Percentiles rank a stretch among this genome's conserved stretches.
Conservation (phyloP, 2,797 vertebrate genomes). For the Platyrinchus mystaceus region DNA sequence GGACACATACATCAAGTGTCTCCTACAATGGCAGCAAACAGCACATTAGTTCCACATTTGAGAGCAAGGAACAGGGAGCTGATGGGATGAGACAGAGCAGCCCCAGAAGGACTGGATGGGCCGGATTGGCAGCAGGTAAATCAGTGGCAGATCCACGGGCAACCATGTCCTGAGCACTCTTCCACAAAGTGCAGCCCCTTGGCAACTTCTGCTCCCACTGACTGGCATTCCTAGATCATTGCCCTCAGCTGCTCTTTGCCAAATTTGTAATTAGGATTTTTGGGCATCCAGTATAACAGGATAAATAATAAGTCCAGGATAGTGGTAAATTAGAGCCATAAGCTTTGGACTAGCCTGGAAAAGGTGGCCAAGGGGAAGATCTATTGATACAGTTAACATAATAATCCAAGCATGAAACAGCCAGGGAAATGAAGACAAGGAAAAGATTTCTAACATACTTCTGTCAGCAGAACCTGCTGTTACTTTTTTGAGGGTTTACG, state of each 20-base stretch:
- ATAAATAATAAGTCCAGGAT: neutral
- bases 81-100: neutral
- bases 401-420: constrained; percentile 39
- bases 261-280: neutral
- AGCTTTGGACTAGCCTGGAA: constrained; percentile 2
- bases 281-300: neutral
- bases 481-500: neutral
- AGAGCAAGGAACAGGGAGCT: neutral
- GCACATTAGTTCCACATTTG: fast-evolving
- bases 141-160: neutral
- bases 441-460: constrained; percentile 18
- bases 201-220: neutral
- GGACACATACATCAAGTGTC: neutral
- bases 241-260: neutral
- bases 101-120: neutral
- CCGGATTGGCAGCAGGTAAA: neutral
- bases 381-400: neutral
- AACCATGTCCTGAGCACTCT: neutral
- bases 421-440: neutral
- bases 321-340: constrained; percentile 21
- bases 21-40: neutral
- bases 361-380: constrained; percentile 29
- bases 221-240: fast-evolving
- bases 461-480: constrained; percentile 4
- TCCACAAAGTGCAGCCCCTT: neutral